Conservation (phyloP, 2,113 vertebrate species). For the Coptodon rendalli region DNA sequence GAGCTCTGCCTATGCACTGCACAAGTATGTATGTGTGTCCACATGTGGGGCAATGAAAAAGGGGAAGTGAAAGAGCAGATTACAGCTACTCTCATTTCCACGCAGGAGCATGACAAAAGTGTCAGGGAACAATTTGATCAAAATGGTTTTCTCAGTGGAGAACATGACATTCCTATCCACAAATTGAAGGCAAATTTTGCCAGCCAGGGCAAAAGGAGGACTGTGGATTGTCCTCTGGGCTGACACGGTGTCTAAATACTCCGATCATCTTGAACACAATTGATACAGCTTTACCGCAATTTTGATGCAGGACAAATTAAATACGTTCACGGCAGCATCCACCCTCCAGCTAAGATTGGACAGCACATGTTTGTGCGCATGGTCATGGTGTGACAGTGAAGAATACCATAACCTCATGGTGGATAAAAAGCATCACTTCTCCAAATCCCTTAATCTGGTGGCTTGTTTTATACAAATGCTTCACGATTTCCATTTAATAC, state of each 20-base stretch:
- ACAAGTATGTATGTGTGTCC: neutral
- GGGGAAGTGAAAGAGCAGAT: slow-evolving; percentile 29
- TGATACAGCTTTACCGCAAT: neutral
- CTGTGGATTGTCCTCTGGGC: neutral
- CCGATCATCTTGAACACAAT: neutral
- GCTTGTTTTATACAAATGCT: slow-evolving; percentile 61
- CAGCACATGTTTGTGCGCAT: neutral
- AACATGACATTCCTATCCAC: neutral
- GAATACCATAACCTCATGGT: slow-evolving; percentile 40
- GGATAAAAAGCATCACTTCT: slow-evolving; percentile 68
- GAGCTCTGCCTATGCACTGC: neutral
- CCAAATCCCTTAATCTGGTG: slow-evolving; percentile 70
- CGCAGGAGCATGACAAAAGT: neutral
- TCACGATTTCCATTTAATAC: slow-evolving; percentile 70
- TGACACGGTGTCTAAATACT: neutral
- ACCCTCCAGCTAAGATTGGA: neutral
- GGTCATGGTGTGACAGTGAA: slow-evolving; percentile 49
- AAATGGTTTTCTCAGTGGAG: neutral
- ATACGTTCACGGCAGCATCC: neutral
- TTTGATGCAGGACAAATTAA: neutral
- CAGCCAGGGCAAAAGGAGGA: neutral
- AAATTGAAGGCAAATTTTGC: neutral
- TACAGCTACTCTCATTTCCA: slow-evolving; percentile 46
- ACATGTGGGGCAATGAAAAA: neutral
- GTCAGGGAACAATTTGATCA: neutral